Evolutionary conservation across 2,888 invertebrate genomes (phyloP).

Genomic region (Leucophenga maculata): DNA sequence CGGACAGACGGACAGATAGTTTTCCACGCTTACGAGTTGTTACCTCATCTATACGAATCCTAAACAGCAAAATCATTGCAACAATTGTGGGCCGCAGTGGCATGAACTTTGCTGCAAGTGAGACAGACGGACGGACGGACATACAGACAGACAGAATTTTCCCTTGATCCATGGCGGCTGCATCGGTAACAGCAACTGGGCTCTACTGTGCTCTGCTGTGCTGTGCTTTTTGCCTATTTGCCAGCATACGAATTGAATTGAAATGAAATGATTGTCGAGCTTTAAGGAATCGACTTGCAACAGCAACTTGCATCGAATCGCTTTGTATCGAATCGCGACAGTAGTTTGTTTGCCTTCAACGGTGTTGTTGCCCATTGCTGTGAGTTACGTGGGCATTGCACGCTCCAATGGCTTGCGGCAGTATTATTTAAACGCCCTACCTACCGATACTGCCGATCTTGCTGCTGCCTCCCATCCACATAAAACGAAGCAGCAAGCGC

Average conservation of each 20-base stretch:
- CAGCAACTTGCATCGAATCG: background rate
- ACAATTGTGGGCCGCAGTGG: background rate
- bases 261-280: slow-evolving; percentile 9
- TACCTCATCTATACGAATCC: too few species aligned
- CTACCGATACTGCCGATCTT: background rate
- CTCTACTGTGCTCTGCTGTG: too few species aligned
- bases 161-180: too few species aligned
- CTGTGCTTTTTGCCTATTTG: background rate
- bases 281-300: too few species aligned
- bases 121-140: background rate
- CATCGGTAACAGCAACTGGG: too few species aligned
- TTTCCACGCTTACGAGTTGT: too few species aligned
- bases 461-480: background rate
- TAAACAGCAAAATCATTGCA: too few species aligned
- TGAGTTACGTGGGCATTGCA: slow-evolving; percentile 36
- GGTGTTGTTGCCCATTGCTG: slow-evolving; percentile 3
- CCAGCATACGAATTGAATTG: slow-evolving; percentile 18
- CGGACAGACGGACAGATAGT: background rate
- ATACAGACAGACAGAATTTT: background rate
- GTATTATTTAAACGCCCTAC: slow-evolving; percentile 15
- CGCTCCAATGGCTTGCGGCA: slow-evolving; percentile 18
- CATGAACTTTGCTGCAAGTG: background rate
- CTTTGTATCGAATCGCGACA: background rate
- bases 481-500: slow-evolving; percentile 23
- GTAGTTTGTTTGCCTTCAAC: background rate